Evolutionary conservation across 2,797 vertebrate species (phyloP).

Genomic region (Thunnus albacares): DNA sequence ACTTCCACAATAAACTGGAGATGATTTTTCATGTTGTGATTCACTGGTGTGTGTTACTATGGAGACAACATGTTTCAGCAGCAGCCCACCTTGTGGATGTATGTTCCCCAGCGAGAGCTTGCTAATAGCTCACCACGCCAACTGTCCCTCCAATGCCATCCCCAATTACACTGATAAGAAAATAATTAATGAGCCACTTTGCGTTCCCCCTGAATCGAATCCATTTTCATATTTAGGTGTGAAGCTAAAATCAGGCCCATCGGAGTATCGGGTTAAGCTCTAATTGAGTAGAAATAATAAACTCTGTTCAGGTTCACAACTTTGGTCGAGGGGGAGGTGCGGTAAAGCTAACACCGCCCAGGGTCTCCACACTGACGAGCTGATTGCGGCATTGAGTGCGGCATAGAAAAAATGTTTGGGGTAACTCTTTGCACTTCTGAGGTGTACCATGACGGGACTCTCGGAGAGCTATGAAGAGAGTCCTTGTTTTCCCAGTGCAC

Average conservation of each 20-base stretch:
- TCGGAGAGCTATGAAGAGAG: slow-evolving; percentile 37
- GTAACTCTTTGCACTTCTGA: slow-evolving; percentile 58
- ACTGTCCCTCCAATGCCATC: slow-evolving; percentile 37
- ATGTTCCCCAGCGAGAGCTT: slow-evolving; percentile 1
- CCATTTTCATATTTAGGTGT: slow-evolving; percentile 26
- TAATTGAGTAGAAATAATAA: slow-evolving; percentile 76
- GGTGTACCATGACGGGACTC: slow-evolving; percentile 45
- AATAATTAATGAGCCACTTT: slow-evolving; percentile 57
- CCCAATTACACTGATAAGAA: slow-evolving; percentile 51
- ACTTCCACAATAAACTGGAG: slow-evolving; percentile 14
- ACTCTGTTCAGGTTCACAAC: slow-evolving; percentile 46
- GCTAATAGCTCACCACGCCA: slow-evolving; percentile 11
- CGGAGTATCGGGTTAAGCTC: slow-evolving; percentile 60
- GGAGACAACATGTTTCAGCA: slow-evolving; percentile 35
- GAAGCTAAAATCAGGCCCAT: slow-evolving; percentile 33
- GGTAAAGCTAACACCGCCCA: slow-evolving; percentile 48
- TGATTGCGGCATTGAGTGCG: slow-evolving; percentile 35
- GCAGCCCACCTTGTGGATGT: background rate
- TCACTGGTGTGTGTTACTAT: slow-evolving; percentile 26
- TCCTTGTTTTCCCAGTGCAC: slow-evolving; percentile 61
- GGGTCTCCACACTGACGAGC: slow-evolving; percentile 45
- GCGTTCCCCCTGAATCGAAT: slow-evolving; percentile 9
- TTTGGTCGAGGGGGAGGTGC: slow-evolving; percentile 14
- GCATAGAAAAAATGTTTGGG: slow-evolving; percentile 64
- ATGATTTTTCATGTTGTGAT: slow-evolving; percentile 33